A percentile compares a stretch with the other conserved stretches of the same genome.
phyloP scores from a whole-genome alignment of 2,888 invertebrate genomes.

The Hyalella azteca region DNA sequence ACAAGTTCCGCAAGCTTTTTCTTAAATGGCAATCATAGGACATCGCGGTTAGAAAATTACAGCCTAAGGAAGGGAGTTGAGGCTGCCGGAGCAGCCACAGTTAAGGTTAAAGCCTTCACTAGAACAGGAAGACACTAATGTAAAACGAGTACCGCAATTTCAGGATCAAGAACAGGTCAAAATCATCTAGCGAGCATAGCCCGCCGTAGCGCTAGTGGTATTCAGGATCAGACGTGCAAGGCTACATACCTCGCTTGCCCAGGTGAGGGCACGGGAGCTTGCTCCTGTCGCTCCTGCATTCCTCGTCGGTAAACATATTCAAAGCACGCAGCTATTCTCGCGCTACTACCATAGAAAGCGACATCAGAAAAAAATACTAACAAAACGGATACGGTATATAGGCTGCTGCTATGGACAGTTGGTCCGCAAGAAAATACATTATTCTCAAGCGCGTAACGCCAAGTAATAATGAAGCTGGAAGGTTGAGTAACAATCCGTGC shows the following conservation, averaged over 20 bases:
- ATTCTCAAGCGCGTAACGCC: not conserved
- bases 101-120: too few relatives aligned
- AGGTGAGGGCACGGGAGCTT: not conserved
- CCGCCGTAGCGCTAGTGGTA: not conserved
- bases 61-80: not conserved
- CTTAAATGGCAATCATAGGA: too few relatives aligned
- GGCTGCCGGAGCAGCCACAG: not conserved
- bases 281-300: not conserved
- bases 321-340: not conserved
- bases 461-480: not conserved
- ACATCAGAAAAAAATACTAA: not conserved
- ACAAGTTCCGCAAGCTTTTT: too few relatives aligned
- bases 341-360: not conserved
- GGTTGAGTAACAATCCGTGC: too few relatives aligned
- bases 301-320: not conserved
- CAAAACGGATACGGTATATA: not conserved
- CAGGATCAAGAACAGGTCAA: constrained; percentile 9
- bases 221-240: constrained; percentile 3
- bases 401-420: too few relatives aligned
- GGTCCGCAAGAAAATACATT: not conserved
- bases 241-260: not conserved
- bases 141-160: not conserved
- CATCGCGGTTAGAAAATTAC: not conserved
- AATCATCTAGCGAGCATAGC: not conserved
- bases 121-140: not conserved